Evolutionary conservation across 2,797 vertebrate species (phyloP), one percentile per base, ranked within the genome.

Genomic region (Heliangelus exortis): DNA sequence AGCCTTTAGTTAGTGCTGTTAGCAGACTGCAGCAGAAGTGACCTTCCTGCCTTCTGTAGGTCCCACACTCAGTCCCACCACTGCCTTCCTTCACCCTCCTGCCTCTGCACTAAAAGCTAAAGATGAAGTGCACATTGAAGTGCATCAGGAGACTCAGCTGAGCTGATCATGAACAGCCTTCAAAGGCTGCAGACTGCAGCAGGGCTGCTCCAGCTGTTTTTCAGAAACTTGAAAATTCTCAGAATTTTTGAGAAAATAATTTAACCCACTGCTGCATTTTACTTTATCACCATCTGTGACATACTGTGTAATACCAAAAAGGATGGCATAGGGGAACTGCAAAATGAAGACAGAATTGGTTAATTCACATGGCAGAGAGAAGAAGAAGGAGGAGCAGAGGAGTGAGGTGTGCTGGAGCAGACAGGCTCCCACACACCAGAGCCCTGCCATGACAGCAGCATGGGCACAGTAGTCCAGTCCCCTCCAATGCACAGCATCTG

Each of bases 61-160:
- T 33, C 0, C 5, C 0, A 10, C 9, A 26, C 22, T 7, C 19
- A 47, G 19, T 11, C 33, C 15, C 25, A 1, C 3, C 28, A 5
- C 61, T 8, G 57, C 51, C 41, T 54, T 55, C 68, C 39, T 33
- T 63, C 34, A 7, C 26, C 15, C 65, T 34, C 5, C 0, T 23
- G n/a, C 45, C 68, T 74, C 82, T 0, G 0, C 21, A 10, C 12
- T 8, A 7, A 84, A n/a, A 62, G 80, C 51, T 73, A 2, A 69
- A 90, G n/a, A 66, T 59, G 76, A 58, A 58, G 25, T 14, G 6
- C 4, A 4, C 25, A 9, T 39, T 66, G 59, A 71, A 33, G 43
- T 57, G 58, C 63, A 19, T 73, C 25, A 47, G 31, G n/a, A 59
- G n/a, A 58, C 54, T 19, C 43, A 15, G 76, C 39, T 62, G 66